Evolutionary conservation across 2,113 vertebrate genomes (phyloP), one percentile per base, ranked within the genome.

Genomic region (Colinus virginianus): DNA sequence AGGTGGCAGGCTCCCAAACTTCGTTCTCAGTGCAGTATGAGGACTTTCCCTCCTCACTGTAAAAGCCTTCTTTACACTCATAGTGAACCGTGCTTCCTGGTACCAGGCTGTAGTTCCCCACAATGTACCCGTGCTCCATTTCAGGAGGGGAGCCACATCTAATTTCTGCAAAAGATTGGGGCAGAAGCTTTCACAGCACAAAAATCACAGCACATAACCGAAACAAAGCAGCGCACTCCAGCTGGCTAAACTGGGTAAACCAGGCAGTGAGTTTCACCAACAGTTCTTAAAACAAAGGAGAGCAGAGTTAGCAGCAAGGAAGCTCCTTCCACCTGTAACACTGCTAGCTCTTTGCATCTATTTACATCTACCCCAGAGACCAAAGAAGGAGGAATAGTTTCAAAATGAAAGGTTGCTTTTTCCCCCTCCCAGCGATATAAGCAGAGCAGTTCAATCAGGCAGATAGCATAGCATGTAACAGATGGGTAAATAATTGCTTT

Each of bases 41-140:
- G 49, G 94, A 43, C 19, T 75, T 85, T 4, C 45, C 86, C 66
- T 96, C 66, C 0, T 68, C 26, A 28, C 93, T 88, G 88, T 97
- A 96, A 96, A 97, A 98, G 17, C 97, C 97, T 91, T 97, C 94
- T 80, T 83, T 48, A 76, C 97, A 98, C 34, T 93, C 66, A 40
- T 98, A 98, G 80, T 2, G 95, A 86, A 95, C 95, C 42, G 38
- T 53, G 48, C 96, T 94, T 55, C 97, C 97, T 38, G 87, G 90
- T 3, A 76, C 78, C 15, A 88, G 86, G 55, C 96, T 97, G 81
- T 97, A 97, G 90, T 96, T 97, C n/a, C 97, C 96, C 42, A 97
- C 40, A 22, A 97, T 78, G 45, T 96, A 96, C 74, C 96, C 97
- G 36, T 95, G 75, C 38, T 91, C 77, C 85, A 97, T 95, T 78